phyloP scores from a whole-genome alignment of 2,888 invertebrate species.

The Orthonevra nobilis region DNA sequence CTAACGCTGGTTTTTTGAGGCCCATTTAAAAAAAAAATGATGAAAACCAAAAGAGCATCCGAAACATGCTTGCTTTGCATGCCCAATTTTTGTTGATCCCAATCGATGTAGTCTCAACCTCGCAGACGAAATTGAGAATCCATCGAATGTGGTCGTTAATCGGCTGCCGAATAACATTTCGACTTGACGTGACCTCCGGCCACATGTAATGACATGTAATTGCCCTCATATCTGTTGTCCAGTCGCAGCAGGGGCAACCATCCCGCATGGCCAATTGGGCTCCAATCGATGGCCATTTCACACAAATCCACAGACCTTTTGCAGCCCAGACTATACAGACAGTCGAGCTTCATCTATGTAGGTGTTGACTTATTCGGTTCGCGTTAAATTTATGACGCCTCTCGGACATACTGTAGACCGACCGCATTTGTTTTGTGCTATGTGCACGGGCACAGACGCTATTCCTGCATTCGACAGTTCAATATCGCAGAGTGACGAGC shows the following conservation, averaged over 20 bases:
- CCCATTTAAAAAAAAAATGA: neutral
- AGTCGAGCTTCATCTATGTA: too few relatives aligned
- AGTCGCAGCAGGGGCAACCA: slow-evolving; percentile 42
- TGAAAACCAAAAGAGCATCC: too few relatives aligned
- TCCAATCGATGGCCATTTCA: slow-evolving; percentile 44
- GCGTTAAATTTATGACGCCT: slow-evolving; percentile 67
- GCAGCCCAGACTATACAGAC: neutral
- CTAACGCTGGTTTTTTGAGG: too few relatives aligned
- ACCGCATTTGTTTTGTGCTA: slow-evolving; percentile 56
- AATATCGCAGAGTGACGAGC: slow-evolving; percentile 67
- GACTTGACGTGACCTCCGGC: slow-evolving; percentile 69
- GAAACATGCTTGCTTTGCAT: neutral
- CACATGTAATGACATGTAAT: slow-evolving; percentile 69
- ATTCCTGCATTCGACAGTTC: slow-evolving; percentile 62
- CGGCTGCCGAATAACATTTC: slow-evolving; percentile 38
- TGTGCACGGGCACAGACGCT: slow-evolving; percentile 23
- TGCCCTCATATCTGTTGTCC: slow-evolving; percentile 59
- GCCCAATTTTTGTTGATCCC: neutral
- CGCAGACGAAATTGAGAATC: slow-evolving; percentile 23
- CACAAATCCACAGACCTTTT: slow-evolving; percentile 57
- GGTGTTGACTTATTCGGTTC: slow-evolving; percentile 69
- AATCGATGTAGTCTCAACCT: slow-evolving; percentile 15
- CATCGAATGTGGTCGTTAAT: slow-evolving; percentile 54
- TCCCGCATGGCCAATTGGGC: slow-evolving; percentile 6
- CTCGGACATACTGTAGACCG: slow-evolving; percentile 51